Evolutionary conservation across 2,888 invertebrate species (phyloP), one percentile per base, ranked within the genome.

Genomic region (Eristalinus sepulchralis): DNA sequence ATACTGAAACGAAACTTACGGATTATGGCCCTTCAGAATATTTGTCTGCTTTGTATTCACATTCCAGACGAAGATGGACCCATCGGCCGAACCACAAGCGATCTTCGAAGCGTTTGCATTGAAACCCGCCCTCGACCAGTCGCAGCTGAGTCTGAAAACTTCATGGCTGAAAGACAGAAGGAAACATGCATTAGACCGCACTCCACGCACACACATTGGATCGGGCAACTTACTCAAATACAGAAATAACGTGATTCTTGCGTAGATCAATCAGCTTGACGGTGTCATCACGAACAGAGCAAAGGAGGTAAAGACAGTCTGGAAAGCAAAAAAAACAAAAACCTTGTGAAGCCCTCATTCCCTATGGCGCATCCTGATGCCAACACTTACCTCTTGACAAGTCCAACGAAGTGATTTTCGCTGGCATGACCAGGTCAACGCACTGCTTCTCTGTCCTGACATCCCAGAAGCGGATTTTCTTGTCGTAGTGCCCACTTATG

Each of bases 401-500:
- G 93, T 98, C 98, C 89, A 99, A 94, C 62, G 99, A 99, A 53
- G 99, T 99, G 88, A 99, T 96, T 94, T 97, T 97, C 81, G 98
- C 98, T 92, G 97, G 97, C 86, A 99, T 94, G 88, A 96, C 93
- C 88, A 98, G 96, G 93, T 98, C 97, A 91, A 97, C 97, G 85
- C 96, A 95, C 89, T 96, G 95, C 90, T 95, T 95, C 90, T 98
- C 98, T 17, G 96, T 95, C 90, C 99, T 95, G 87, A 96, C 96
- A 93, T 99, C 99, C 99, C 99, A 99, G 93, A 99, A 97, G 71
- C 99, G 95, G 89, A 99, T 97, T 91, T 96, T 96, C 93, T 98
- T 98, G 94, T 99, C 99, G 93, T 97, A 99, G 94, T 99, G 99
- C 27, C 99, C 99, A 90, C 98, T 98, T 90, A 99, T 97, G 89